phyloP scores from a whole-genome alignment of 2,888 invertebrate species.

The Axea sp. region DNA sequence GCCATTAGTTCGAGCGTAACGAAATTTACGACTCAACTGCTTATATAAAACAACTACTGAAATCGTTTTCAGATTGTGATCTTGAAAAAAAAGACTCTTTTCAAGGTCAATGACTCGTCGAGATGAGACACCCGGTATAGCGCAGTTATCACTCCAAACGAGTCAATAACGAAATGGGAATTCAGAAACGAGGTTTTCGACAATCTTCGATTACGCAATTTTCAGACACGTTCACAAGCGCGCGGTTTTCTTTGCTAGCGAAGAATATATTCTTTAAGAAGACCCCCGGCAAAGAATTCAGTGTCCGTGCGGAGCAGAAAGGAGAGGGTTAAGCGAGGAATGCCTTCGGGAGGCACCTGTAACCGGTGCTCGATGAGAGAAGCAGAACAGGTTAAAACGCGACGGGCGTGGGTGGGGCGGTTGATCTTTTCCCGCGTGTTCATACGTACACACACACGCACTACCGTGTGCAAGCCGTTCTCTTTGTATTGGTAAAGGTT shows the following conservation, averaged over 20 bases:
- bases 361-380: conserved; percentile 73
- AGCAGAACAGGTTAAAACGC: conserved; percentile 77
- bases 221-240: no score
- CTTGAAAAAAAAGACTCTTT: conserved; percentile 5
- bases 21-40: conserved; percentile 29
- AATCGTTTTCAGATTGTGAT: conserved; percentile 13
- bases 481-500: conserved; percentile 23
- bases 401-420: conserved; percentile 78
- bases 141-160: no score
- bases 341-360: conserved; percentile 77
- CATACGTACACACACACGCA: conserved; percentile 10
- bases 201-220: background rate
- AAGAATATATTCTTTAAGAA: conserved; percentile 50
- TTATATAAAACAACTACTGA: conserved; percentile 8
- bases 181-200: background rate
- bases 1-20: conserved; percentile 5
- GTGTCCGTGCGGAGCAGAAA: conserved; percentile 55
- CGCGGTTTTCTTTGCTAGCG: conserved; percentile 8
- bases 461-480: conserved; percentile 3
- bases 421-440: conserved; percentile 72
- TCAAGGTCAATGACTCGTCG: conserved; percentile 18
- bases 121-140: conserved; percentile 20
- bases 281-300: conserved; percentile 73
- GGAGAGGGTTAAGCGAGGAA: conserved; percentile 67
- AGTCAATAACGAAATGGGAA: no score